These are phyloP conservation scores for Cataglyphis altisquamis DNA, from an alignment of 2,888 invertebrate genomes.

Conservation along the genomic window DNA sequence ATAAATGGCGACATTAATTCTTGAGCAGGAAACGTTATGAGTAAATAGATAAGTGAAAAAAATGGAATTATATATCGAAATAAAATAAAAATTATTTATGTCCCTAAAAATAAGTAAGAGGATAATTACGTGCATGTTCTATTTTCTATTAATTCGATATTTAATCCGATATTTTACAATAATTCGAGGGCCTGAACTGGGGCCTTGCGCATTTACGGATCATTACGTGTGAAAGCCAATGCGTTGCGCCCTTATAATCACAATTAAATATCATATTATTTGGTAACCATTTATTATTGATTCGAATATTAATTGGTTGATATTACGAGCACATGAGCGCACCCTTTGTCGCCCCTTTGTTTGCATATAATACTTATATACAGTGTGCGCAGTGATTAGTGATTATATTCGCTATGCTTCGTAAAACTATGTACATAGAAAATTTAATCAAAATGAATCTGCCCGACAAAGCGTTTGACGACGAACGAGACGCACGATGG, in stretches of 20 bases:
- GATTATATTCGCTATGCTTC: neutral
- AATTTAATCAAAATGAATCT: constrained; percentile 34
- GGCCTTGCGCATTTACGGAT: neutral
- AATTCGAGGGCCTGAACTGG: neutral
- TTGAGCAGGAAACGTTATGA: neutral
- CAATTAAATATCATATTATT: constrained; percentile 11
- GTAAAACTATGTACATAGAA: constrained; percentile 7
- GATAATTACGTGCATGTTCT: no score
- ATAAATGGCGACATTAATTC: constrained; percentile 5
- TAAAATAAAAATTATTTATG: neutral
- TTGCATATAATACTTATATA: neutral
- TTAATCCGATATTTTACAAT: constrained; percentile 10
- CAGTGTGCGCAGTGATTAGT: neutral
- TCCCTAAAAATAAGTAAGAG: no score
- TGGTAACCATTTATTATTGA: constrained; percentile 4
- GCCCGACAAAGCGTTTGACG: neutral
- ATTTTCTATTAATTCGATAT: neutral
- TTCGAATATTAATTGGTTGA: constrained; percentile 18
- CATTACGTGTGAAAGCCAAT: neutral
- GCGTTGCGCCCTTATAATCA: neutral
- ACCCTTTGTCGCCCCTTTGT: neutral
- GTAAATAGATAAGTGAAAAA: neutral
- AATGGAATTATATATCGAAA: neutral
- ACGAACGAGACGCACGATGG: neutral
- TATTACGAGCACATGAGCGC: neutral